phyloP scores from a whole-genome alignment of 2,797 vertebrate genomes.

The Petrocephalus schoutedeni region DNA sequence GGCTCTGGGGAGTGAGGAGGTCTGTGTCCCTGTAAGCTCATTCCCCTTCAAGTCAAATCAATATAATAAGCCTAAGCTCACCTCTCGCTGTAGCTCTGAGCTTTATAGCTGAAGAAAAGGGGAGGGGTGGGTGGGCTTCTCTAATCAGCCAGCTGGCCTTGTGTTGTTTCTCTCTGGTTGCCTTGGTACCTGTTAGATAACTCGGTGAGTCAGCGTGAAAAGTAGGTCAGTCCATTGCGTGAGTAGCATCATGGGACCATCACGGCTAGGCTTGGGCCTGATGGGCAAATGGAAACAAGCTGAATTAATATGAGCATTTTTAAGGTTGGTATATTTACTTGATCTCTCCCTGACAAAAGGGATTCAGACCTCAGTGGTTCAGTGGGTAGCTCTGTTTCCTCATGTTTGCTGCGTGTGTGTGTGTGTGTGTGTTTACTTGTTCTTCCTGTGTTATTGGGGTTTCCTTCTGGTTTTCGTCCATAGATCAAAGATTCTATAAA shows the following conservation, averaged over 20 bases:
- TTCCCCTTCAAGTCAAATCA: background rate
- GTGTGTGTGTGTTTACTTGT: background rate
- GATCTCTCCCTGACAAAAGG: background rate
- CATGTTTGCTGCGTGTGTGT: background rate
- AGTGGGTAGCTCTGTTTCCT: background rate
- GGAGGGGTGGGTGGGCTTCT: background rate
- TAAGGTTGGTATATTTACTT: background rate
- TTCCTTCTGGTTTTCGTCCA: background rate
- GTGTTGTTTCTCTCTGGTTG: background rate
- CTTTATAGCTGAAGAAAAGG: background rate
- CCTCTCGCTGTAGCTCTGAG: background rate
- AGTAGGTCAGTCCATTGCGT: slow-evolving; percentile 1
- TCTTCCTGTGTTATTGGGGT: background rate
- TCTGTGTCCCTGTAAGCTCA: background rate
- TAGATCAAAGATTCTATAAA: background rate
- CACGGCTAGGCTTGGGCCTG: background rate
- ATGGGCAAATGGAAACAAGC: background rate
- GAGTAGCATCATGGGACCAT: background rate
- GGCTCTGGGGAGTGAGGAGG: background rate
- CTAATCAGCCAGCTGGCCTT: background rate
- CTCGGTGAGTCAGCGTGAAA: background rate
- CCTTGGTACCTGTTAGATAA: slow-evolving; percentile 5
- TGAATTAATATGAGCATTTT: background rate
- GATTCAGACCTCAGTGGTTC: background rate
- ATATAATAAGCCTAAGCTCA: background rate